Percentiles rank a stretch among this genome's conserved stretches.
phyloP scores from a whole-genome alignment of 2,113 vertebrate genomes.

The Chaetodon auriga region DNA sequence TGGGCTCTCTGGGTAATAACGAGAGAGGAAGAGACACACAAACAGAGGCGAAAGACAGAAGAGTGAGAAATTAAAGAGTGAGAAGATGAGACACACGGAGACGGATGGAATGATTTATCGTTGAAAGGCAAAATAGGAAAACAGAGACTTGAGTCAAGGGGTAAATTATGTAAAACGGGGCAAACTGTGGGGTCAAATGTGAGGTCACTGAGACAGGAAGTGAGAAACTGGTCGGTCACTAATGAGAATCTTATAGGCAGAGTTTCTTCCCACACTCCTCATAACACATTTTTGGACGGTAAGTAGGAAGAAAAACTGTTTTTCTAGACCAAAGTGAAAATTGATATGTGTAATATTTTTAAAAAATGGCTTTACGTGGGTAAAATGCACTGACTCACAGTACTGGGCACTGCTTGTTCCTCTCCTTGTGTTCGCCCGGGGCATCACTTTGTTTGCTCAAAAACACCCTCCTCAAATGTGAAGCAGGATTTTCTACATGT shows the following conservation, averaged over 20 bases:
- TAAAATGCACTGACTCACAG: constrained; percentile 25
- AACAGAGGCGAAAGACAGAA: constrained; percentile 22
- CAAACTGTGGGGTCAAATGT: constrained; percentile 45
- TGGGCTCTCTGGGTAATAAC: constrained; percentile 41
- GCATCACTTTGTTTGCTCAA: constrained; percentile 6
- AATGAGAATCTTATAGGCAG: constrained; percentile 38
- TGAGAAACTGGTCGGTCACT: constrained; percentile 25
- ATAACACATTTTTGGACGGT: background rate
- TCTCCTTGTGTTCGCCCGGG: constrained; percentile 11
- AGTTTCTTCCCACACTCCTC: constrained; percentile 46
- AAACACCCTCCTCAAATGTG: background rate
- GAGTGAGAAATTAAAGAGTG: constrained; percentile 13
- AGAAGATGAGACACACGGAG: constrained; percentile 17
- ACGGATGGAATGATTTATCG: constrained; percentile 13
- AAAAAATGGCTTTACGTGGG: background rate
- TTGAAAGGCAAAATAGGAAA: background rate
- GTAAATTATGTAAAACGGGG: constrained; percentile 50
- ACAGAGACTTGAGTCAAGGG: background rate
- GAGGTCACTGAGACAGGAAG: constrained; percentile 65
- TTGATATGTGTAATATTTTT: background rate
- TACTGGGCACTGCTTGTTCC: constrained; percentile 16
- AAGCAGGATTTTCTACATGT: background rate
- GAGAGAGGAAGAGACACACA: constrained; percentile 33
- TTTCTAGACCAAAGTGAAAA: constrained; percentile 14
- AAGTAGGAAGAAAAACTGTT: constrained; percentile 7